These are phyloP conservation scores for Galerucella calmariensis DNA, from an alignment of 2,888 invertebrate species.

Conservation along the genomic window DNA sequence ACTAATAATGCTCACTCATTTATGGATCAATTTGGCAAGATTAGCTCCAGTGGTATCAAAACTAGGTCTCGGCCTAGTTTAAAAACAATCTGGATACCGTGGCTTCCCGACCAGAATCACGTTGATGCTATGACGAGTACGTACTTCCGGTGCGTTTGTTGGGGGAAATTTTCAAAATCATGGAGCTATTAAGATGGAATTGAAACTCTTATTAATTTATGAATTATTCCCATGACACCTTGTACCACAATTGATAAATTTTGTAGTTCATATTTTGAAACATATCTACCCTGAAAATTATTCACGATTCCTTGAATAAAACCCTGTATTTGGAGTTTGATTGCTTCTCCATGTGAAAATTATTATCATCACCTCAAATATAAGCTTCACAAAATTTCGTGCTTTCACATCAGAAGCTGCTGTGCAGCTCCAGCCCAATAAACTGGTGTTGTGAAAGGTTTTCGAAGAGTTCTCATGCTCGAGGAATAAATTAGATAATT, in stretches of 20 bases:
- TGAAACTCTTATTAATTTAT: too few relatives aligned
- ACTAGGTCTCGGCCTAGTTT: not conserved
- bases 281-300: too few relatives aligned
- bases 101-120: not conserved
- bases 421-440: conserved; percentile 22
- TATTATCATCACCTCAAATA: conserved; percentile 18
- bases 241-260: too few relatives aligned
- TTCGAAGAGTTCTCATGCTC: conserved; percentile 18
- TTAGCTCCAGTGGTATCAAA: not conserved
- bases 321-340: not conserved
- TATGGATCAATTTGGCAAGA: not conserved
- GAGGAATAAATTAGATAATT: conserved; percentile 39
- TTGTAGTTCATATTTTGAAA: too few relatives aligned
- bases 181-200: too few relatives aligned
- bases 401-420: conserved; percentile 16
- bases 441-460: conserved; percentile 21
- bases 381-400: conserved; percentile 28
- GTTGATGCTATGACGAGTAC: not conserved
- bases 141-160: too few relatives aligned
- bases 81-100: not conserved
- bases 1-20: not conserved
- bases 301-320: too few relatives aligned
- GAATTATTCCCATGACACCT: too few relatives aligned
- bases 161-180: too few relatives aligned
- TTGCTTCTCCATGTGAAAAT: conserved; percentile 23